Evolutionary conservation across 1,140 invertebrate genomes (phyloP).

Genomic region (Atta colombica): DNA sequence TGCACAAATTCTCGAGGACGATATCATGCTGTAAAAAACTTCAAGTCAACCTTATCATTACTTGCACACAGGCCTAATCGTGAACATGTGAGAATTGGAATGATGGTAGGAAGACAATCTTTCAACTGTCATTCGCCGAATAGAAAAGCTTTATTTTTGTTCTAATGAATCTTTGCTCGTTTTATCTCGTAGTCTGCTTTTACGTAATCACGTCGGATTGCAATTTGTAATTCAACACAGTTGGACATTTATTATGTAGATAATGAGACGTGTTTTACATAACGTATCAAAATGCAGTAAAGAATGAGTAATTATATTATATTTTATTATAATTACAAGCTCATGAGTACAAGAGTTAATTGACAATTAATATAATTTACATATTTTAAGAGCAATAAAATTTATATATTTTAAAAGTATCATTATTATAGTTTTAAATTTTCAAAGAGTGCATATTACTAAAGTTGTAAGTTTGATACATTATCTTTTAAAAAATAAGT

Average conservation of each 20-base stretch:
- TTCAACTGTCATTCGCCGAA: slow-evolving; percentile 26
- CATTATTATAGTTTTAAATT: neutral
- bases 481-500: no score
- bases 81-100: slow-evolving; percentile 32
- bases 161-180: no score
- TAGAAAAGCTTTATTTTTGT: slow-evolving; percentile 1
- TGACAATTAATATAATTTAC: neutral
- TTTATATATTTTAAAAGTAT: neutral
- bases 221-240: neutral
- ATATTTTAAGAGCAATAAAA: neutral
- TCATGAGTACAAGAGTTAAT: neutral
- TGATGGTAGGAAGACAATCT: slow-evolving; percentile 11
- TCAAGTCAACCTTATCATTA: slow-evolving; percentile 66
- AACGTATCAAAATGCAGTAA: neutral
- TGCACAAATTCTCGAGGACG: slow-evolving; percentile 63
- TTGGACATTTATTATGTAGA: neutral
- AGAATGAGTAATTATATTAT: slow-evolving; percentile 11
- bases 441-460: neutral
- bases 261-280: neutral
- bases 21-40: slow-evolving; percentile 62
- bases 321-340: slow-evolving; percentile 7
- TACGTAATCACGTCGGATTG: neutral
- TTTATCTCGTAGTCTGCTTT: neutral
- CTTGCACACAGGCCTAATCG: slow-evolving; percentile 47
- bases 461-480: neutral